These are phyloP conservation scores for Sarcophaga peregrina DNA, from an alignment of 1,140 invertebrate genomes.

Conservation along the genomic window DNA sequence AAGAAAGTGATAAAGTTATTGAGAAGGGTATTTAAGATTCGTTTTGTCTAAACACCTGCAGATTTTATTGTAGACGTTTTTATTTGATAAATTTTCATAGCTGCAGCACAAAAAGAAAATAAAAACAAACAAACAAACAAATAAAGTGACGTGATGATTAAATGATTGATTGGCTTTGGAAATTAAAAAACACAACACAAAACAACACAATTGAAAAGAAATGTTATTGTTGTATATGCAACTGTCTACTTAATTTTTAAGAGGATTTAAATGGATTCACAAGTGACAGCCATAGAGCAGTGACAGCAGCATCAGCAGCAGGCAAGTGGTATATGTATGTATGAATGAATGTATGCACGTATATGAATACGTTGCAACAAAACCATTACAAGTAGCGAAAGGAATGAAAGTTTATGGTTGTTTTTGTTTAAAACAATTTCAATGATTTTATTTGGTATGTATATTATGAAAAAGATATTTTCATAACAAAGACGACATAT, in stretches of 20 bases:
- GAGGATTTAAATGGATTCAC: background rate
- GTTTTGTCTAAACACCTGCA: too few species aligned
- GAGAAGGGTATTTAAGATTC: too few species aligned
- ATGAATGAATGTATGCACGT: too few species aligned
- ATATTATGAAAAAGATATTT: background rate
- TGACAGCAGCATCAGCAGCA: background rate
- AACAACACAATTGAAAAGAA: background rate
- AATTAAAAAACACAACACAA: background rate
- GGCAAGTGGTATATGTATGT: background rate
- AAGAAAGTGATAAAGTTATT: too few species aligned
- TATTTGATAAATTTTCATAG: too few species aligned
- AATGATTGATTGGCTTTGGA: background rate
- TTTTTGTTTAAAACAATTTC: too few species aligned
- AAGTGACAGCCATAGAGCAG: background rate
- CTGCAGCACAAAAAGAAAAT: too few species aligned
- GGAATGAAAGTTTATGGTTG: too few species aligned
- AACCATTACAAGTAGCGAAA: too few species aligned
- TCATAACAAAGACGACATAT: conserved; percentile 5
- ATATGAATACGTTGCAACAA: too few species aligned
- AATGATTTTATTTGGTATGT: background rate
- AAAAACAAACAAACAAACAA: too few species aligned
- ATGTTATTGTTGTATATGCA: background rate
- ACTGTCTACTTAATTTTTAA: background rate
- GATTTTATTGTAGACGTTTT: too few species aligned
- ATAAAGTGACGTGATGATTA: background rate